Percentiles rank a stretch among this genome's conserved stretches.
These are phyloP conservation scores for Syrphus vitripennis DNA, from an alignment of 2,888 invertebrate genomes.

Conservation along the genomic window DNA sequence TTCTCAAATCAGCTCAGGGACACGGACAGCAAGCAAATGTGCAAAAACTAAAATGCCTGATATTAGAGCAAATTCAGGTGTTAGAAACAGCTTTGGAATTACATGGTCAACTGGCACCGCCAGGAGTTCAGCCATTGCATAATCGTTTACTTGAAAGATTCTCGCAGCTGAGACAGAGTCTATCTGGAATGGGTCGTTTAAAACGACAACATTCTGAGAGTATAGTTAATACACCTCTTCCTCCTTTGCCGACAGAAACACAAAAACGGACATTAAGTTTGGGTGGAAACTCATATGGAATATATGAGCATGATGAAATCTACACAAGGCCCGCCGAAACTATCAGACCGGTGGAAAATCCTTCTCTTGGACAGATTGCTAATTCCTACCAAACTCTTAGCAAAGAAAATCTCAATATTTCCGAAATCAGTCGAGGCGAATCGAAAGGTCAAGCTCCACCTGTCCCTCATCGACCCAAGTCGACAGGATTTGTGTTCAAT, in stretches of 20 bases:
- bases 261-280: conserved; percentile 82
- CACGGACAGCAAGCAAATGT: conserved; percentile 82
- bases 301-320: conserved; percentile 85
- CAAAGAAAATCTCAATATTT: conserved; percentile 76
- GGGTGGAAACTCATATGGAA: conserved; percentile 82
- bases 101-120: conserved; percentile 92
- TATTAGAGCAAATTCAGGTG: conserved; percentile 89
- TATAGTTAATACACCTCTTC: conserved; percentile 92
- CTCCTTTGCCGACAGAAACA: conserved; percentile 87
- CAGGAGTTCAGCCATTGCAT: conserved; percentile 95
- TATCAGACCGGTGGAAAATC: conserved; percentile 77
- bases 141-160: conserved; percentile 93
- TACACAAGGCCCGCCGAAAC: conserved; percentile 86
- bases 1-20: conserved; percentile 82
- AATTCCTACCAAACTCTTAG: conserved; percentile 79
- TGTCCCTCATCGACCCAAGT: conserved; percentile 84
- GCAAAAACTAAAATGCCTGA: conserved; percentile 85
- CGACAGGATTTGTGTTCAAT: conserved; percentile 82
- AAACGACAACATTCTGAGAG: conserved; percentile 89
- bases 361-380: conserved; percentile 57
- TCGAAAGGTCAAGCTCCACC: conserved; percentile 82
- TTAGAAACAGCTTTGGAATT: conserved; percentile 92
- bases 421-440: conserved; percentile 58
- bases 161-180: conserved; percentile 89
- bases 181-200: conserved; percentile 84